Evolutionary conservation across 1,140 invertebrate genomes (phyloP).

Genomic region (Triops longicaudatus): DNA sequence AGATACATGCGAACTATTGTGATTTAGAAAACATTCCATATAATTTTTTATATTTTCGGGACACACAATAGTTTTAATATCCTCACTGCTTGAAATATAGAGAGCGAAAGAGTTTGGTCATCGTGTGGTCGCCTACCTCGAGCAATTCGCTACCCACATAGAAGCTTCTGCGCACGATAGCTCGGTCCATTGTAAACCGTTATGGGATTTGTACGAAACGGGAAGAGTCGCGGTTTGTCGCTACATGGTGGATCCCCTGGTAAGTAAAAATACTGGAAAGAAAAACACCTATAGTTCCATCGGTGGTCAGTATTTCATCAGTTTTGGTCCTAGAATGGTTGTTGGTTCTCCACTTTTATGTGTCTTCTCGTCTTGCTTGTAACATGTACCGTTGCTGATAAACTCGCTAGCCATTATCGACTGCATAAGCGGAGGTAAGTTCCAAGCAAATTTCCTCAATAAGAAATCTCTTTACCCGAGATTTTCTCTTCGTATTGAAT

Average conservation of each 20-base stretch:
- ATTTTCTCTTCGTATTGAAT: no score
- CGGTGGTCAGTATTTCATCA: neutral
- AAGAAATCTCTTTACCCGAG: no score
- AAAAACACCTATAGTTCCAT: neutral
- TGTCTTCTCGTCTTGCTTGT: neutral
- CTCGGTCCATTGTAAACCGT: conserved; percentile 57
- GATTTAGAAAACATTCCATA: no score
- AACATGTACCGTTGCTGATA: neutral
- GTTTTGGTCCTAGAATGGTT: neutral
- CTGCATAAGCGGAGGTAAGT: neutral
- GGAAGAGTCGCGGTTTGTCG: conserved; percentile 55
- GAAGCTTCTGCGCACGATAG: conserved; percentile 50
- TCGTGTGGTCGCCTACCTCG: conserved; percentile 52
- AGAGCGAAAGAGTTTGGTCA: conserved; percentile 50
- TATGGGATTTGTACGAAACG: conserved; percentile 60
- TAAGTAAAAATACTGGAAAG: conserved; percentile 36
- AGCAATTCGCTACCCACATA: conserved; percentile 56
- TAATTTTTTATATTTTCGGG: no score
- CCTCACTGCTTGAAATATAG: conserved; percentile 36
- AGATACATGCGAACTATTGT: no score
- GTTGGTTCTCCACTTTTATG: neutral
- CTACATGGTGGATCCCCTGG: conserved; percentile 59
- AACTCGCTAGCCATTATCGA: neutral
- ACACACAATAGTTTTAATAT: no score
- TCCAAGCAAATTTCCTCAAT: neutral